Percentiles rank a stretch among this genome's conserved stretches.
Evolutionary conservation across 2,888 invertebrate genomes (phyloP).

Genomic region (Calephelis perditalis): DNA sequence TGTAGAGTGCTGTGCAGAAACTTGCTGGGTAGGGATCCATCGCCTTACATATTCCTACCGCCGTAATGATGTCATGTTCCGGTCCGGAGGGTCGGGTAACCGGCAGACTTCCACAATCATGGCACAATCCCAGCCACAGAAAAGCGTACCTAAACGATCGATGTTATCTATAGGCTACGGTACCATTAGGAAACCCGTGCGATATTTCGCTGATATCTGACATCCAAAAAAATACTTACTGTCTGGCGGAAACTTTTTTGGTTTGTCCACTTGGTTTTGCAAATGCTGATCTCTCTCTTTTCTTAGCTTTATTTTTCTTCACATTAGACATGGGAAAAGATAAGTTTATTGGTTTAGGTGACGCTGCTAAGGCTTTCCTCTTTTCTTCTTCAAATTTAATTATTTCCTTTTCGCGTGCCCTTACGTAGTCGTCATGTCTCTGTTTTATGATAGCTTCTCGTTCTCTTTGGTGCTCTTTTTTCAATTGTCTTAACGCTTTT

Average conservation of each 20-base stretch:
- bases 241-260: constrained; percentile 33
- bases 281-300: constrained; percentile 26
- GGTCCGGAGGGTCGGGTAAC: no score
- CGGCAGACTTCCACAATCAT: no score
- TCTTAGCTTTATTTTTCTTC: constrained; percentile 22
- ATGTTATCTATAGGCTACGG: no score
- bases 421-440: constrained; percentile 25
- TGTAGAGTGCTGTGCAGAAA: no score
- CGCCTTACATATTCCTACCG: no score
- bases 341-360: constrained; percentile 12
- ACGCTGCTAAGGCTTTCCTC: constrained; percentile 12
- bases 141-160: no score
- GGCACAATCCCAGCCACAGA: no score
- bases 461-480: constrained; percentile 25
- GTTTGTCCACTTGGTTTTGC: constrained; percentile 31
- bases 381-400: constrained; percentile 22
- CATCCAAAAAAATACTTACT: constrained; percentile 29
- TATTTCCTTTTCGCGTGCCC: constrained; percentile 25
- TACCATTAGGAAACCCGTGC: no score
- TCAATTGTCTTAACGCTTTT: constrained; percentile 31
- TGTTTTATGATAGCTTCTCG: constrained; percentile 22
- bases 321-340: constrained; percentile 14
- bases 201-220: no score
- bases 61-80: no score
- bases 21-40: no score